A percentile compares a stretch with the other conserved stretches of the same genome.
phyloP scores from a whole-genome alignment of 1,140 invertebrate species.

The Cydia fagiglandana region DNA sequence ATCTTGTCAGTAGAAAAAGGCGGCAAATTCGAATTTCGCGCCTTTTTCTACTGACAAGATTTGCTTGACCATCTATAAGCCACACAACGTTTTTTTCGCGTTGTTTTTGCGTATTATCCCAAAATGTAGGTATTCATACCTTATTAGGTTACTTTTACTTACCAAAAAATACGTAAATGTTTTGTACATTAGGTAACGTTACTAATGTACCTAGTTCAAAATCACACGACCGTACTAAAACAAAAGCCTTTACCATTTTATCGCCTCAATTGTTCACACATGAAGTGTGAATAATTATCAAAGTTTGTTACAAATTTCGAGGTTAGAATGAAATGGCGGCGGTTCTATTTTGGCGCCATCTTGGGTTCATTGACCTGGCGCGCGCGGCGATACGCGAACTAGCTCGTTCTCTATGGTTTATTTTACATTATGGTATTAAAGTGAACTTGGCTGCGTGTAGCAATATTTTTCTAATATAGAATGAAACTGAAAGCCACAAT shows the following conservation, averaged over 20 bases:
- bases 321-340: conserved; percentile 69
- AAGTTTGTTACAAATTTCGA: conserved; percentile 63
- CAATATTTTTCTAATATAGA: not conserved
- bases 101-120: too few relatives aligned
- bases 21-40: too few relatives aligned
- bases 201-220: not conserved
- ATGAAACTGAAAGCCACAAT: not conserved
- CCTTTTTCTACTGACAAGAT: too few relatives aligned
- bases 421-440: conserved; percentile 13
- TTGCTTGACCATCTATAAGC: too few relatives aligned
- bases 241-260: not conserved
- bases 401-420: conserved; percentile 40
- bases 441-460: not conserved
- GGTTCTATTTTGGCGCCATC: conserved; percentile 71
- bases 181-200: too few relatives aligned
- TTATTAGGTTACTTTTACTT: too few relatives aligned
- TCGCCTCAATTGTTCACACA: conserved; percentile 3
- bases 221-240: not conserved
- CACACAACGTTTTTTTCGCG: too few relatives aligned
- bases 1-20: too few relatives aligned
- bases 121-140: too few relatives aligned
- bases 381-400: conserved; percentile 39
- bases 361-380: conserved; percentile 60
- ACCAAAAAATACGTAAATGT: too few relatives aligned
- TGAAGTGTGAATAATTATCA: conserved; percentile 46